Conservation (phyloP, 2,797 vertebrate species). For the Furcifer pardalis region DNA sequence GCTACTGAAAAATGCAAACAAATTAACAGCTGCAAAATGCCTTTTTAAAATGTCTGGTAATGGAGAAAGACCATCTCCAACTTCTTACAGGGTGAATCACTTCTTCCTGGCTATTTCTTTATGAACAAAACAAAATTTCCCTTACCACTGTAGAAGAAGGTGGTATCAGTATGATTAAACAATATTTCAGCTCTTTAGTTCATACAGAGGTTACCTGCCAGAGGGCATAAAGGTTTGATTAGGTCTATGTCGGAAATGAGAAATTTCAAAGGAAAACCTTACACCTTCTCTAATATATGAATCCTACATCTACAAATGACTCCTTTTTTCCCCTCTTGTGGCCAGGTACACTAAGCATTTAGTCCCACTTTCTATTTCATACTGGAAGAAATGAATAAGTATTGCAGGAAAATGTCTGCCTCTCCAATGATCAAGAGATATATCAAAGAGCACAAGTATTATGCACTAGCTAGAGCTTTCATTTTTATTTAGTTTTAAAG, state of each 20-base stretch:
- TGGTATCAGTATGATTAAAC: slow-evolving; percentile 81
- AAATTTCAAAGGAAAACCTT: slow-evolving; percentile 77
- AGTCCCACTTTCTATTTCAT: slow-evolving; percentile 67
- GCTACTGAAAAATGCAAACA: slow-evolving; percentile 8
- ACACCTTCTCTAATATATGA: slow-evolving; percentile 76
- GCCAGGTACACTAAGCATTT: slow-evolving; percentile 64
- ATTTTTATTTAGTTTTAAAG: slow-evolving; percentile 12
- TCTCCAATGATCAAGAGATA: slow-evolving; percentile 50
- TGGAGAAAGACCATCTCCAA: slow-evolving; percentile 35
- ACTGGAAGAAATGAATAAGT: slow-evolving; percentile 66
- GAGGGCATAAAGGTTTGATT: slow-evolving; percentile 83
- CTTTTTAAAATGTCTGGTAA: slow-evolving; percentile 41
- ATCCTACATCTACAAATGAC: slow-evolving; percentile 69
- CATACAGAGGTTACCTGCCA: slow-evolving; percentile 84
- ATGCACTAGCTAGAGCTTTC: slow-evolving; percentile 37
- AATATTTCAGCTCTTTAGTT: slow-evolving; percentile 87
- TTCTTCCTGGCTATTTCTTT: slow-evolving; percentile 73
- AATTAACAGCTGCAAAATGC: neutral
- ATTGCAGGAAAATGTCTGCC: slow-evolving; percentile 58
- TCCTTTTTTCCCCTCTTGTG: slow-evolving; percentile 72
- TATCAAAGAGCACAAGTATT: slow-evolving; percentile 55
- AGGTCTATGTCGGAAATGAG: slow-evolving; percentile 83
- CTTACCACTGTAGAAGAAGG: slow-evolving; percentile 67
- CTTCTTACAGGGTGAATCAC: slow-evolving; percentile 67
- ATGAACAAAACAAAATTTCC: slow-evolving; percentile 77